Evolutionary conservation across 2,888 invertebrate species (phyloP).

Genomic region (Mylabris sibirica): DNA sequence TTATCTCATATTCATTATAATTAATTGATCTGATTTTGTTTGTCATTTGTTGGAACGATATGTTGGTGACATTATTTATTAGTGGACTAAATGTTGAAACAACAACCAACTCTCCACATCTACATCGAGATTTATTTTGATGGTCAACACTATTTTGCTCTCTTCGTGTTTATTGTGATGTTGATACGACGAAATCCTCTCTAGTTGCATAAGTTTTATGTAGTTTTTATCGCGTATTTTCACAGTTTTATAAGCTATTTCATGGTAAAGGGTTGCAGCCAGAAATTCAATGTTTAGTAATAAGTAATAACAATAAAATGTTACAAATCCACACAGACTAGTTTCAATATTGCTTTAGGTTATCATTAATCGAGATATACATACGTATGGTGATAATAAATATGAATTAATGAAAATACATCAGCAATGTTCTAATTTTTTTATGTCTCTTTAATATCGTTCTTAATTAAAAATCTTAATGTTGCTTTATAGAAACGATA

Average conservation of each 20-base stretch:
- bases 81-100: constrained; percentile 1
- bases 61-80: constrained; percentile 4
- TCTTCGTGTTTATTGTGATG: background rate
- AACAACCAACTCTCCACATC: constrained; percentile 1
- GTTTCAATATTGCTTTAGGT: constrained; percentile 27
- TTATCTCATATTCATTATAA: background rate
- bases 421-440: no score
- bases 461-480: background rate
- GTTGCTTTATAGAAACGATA: background rate
- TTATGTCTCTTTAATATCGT: background rate
- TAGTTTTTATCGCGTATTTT: constrained; percentile 5
- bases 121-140: background rate
- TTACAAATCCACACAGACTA: background rate
- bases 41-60: background rate
- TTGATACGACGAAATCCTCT: constrained; percentile 5
- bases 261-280: background rate
- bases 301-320: background rate
- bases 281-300: constrained; percentile 4
- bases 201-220: constrained; percentile 11
- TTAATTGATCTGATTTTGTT: background rate
- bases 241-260: background rate
- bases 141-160: background rate
- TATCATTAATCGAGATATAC: constrained; percentile 27
- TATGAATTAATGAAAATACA: background rate
- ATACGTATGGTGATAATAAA: constrained; percentile 45